Conservation (phyloP, 2,888 invertebrate species). For the Harmothoe impar region DNA sequence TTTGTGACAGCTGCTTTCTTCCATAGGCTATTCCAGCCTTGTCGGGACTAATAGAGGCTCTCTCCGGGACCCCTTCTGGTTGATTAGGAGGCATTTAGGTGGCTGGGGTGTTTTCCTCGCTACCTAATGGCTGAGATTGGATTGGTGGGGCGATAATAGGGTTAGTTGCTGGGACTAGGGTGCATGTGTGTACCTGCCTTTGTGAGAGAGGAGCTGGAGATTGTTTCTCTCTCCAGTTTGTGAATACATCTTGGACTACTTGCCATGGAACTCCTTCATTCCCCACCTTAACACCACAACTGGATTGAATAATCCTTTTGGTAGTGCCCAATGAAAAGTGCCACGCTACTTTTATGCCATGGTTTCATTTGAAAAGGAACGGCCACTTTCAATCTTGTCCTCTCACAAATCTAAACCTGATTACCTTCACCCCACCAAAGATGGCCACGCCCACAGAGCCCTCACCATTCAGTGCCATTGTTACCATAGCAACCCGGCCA, state of each 20-base stretch:
- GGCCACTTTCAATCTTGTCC: background rate
- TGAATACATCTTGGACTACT: too few relatives aligned
- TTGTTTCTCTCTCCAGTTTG: too few relatives aligned
- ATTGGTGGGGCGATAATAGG: slow-evolving; percentile 31
- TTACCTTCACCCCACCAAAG: background rate
- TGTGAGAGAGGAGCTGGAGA: background rate
- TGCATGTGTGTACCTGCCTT: slow-evolving; percentile 1
- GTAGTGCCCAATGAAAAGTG: background rate
- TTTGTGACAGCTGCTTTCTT: too few relatives aligned
- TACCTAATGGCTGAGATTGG: background rate
- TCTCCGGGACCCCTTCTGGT: too few relatives aligned
- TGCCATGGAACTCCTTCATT: too few relatives aligned
- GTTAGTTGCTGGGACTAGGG: background rate
- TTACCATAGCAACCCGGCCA: background rate
- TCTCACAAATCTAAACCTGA: background rate
- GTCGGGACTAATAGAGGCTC: too few relatives aligned
- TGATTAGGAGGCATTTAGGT: background rate
- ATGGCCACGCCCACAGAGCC: background rate
- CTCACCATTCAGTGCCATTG: background rate
- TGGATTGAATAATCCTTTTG: background rate
- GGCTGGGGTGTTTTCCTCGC: background rate
- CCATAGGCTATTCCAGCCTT: too few relatives aligned
- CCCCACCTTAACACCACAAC: too few relatives aligned
- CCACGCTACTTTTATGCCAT: background rate
- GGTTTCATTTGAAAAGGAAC: background rate